A percentile compares a stretch with the other conserved stretches of the same genome.
phyloP scores from a whole-genome alignment of 2,888 invertebrate species.

The Meandrusa payeni region DNA sequence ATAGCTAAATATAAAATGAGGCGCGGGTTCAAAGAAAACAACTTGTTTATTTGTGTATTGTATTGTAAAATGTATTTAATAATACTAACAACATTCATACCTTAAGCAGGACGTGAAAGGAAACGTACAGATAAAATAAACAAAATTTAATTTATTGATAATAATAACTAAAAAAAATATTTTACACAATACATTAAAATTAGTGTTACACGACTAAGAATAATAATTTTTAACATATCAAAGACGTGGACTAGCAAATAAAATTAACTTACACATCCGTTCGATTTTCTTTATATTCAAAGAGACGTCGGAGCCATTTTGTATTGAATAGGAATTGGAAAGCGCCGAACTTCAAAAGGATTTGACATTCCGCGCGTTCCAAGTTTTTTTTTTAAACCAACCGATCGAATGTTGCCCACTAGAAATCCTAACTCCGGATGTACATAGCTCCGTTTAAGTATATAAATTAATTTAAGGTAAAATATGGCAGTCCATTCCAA shows the following conservation, averaged over 20 bases:
- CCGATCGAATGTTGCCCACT: slow-evolving; percentile 5
- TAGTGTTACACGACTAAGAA: slow-evolving; percentile 79
- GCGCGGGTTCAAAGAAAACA: slow-evolving; percentile 18
- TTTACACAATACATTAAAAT: slow-evolving; percentile 80
- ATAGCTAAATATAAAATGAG: too few relatives aligned
- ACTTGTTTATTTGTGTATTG: slow-evolving; percentile 17
- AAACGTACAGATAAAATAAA: slow-evolving; percentile 70
- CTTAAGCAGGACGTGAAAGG: slow-evolving; percentile 36
- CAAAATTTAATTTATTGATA: slow-evolving; percentile 81
- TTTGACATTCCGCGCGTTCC: slow-evolving; percentile 3
- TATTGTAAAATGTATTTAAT: slow-evolving; percentile 25
- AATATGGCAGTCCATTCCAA: slow-evolving; percentile 75
- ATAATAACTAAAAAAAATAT: slow-evolving; percentile 72
- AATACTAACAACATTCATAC: slow-evolving; percentile 23
- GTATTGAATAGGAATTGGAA: slow-evolving; percentile 8
- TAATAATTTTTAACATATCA: slow-evolving; percentile 76
- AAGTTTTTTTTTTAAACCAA: not conserved
- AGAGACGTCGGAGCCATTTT: slow-evolving; percentile 27
- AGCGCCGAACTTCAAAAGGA: not conserved
- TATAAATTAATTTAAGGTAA: slow-evolving; percentile 52
- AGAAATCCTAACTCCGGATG: slow-evolving; percentile 26
- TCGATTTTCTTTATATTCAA: slow-evolving; percentile 28
- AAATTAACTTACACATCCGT: slow-evolving; percentile 65
- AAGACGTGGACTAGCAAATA: slow-evolving; percentile 78
- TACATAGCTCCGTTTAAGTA: slow-evolving; percentile 33